Conservation (phyloP, 2,113 vertebrate species). For the Stigmatopora argus region DNA sequence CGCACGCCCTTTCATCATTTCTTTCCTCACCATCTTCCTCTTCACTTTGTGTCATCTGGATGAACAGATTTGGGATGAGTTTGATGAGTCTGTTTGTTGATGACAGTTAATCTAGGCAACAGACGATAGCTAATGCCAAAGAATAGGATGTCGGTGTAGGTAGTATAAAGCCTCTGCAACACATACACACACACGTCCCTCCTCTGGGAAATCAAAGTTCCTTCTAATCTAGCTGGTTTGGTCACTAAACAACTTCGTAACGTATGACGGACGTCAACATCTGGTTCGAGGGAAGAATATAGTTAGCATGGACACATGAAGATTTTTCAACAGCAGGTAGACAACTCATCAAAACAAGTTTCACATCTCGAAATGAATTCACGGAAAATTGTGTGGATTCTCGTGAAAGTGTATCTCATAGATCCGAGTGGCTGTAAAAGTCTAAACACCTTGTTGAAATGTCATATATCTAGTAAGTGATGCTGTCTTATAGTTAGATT, state of each 20-base stretch:
- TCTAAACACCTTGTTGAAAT: neutral
- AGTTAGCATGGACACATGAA: neutral
- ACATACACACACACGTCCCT: constrained; percentile 23
- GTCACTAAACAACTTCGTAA: constrained; percentile 9
- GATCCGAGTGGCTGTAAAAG: neutral
- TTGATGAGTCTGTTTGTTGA: constrained; percentile 50
- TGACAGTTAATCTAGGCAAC: constrained; percentile 53
- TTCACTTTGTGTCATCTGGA: constrained; percentile 61
- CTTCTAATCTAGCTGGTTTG: constrained; percentile 9
- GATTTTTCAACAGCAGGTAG: neutral
- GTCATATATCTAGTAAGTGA: neutral
- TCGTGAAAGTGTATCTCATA: neutral
- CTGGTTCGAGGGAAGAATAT: constrained; percentile 10
- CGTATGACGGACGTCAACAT: constrained; percentile 6
- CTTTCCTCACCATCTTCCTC: constrained; percentile 23
- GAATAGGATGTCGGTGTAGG: constrained; percentile 37
- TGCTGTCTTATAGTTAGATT: neutral
- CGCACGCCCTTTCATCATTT: constrained; percentile 21
- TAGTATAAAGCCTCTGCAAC: constrained; percentile 28
- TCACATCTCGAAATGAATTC: neutral
- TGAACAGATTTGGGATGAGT: constrained; percentile 58
- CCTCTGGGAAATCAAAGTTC: constrained; percentile 21
- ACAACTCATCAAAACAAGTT: neutral
- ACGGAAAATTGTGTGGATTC: neutral
- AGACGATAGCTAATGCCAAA: constrained; percentile 36